phyloP scores from a whole-genome alignment of 2,888 invertebrate species.

The Phaedon cochleariae region DNA sequence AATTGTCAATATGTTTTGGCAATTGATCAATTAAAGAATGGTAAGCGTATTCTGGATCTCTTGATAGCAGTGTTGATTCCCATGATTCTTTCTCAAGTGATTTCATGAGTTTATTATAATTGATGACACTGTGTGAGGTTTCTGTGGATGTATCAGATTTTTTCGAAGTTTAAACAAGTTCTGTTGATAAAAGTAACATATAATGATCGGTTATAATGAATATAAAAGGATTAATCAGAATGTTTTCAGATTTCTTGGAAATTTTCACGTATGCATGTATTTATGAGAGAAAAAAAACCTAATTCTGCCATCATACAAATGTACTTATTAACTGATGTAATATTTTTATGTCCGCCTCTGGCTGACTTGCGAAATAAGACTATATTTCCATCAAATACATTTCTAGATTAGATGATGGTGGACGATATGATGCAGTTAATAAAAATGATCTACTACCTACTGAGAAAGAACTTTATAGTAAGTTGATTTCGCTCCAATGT shows the following conservation, averaged over 20 bases:
- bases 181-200: background rate
- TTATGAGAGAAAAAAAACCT: conserved; percentile 7
- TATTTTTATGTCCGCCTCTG: conserved; percentile 5
- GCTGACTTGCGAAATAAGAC: background rate
- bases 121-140: background rate
- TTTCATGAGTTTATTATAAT: background rate
- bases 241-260: background rate
- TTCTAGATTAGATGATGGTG: conserved; percentile 3
- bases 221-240: background rate
- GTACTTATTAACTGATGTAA: conserved; percentile 1
- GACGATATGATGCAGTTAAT: conserved; percentile 11
- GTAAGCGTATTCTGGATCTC: background rate
- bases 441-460: conserved; percentile 5
- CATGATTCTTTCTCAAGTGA: background rate
- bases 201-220: conserved; percentile 10
- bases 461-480: background rate
- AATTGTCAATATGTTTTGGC: background rate
- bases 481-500: background rate
- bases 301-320: background rate
- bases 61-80: background rate
- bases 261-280: background rate
- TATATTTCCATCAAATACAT: background rate
- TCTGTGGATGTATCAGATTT: background rate
- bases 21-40: no score
- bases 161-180: background rate